These are phyloP conservation scores for Pseudomyrmex flavicornis DNA, from an alignment of 1,140 invertebrate genomes.

Conservation along the genomic window DNA sequence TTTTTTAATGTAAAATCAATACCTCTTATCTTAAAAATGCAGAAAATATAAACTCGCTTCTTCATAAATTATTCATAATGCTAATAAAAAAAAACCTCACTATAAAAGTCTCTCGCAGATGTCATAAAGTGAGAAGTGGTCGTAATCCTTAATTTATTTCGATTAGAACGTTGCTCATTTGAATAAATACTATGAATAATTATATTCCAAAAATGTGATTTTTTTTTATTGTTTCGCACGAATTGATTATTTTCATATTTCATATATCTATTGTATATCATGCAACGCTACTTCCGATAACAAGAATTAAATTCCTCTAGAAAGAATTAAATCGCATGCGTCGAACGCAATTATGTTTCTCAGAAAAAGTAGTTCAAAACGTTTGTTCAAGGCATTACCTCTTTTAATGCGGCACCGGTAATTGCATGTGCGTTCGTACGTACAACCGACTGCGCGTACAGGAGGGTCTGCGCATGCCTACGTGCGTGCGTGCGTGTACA, in stretches of 20 bases:
- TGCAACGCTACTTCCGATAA: neutral
- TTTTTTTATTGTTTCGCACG: neutral
- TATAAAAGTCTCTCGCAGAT: neutral
- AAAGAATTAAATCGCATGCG: slow-evolving; percentile 2
- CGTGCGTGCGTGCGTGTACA: slow-evolving; percentile 41
- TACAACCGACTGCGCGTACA: slow-evolving; percentile 53
- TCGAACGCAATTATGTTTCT: neutral
- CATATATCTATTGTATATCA: slow-evolving; percentile 1
- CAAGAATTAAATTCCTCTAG: neutral
- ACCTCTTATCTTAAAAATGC: neutral
- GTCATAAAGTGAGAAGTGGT: no score
- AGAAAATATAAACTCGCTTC: no score
- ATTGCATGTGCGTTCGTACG: slow-evolving; percentile 33
- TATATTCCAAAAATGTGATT: neutral
- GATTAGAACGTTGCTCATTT: slow-evolving; percentile 20
- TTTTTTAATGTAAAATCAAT: neutral
- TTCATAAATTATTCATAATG: slow-evolving; percentile 17
- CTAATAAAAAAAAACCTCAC: neutral
- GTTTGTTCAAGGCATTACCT: slow-evolving; percentile 35
- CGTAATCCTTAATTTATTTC: slow-evolving; percentile 25
- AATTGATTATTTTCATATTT: slow-evolving; percentile 14
- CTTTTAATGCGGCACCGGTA: slow-evolving; percentile 57
- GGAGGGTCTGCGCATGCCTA: slow-evolving; percentile 4
- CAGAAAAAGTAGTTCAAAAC: slow-evolving; percentile 10
- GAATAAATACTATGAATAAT: slow-evolving; percentile 7